Evolutionary conservation across 2,113 vertebrate genomes (phyloP).

Genomic region (Brachypodius melanocephalos): DNA sequence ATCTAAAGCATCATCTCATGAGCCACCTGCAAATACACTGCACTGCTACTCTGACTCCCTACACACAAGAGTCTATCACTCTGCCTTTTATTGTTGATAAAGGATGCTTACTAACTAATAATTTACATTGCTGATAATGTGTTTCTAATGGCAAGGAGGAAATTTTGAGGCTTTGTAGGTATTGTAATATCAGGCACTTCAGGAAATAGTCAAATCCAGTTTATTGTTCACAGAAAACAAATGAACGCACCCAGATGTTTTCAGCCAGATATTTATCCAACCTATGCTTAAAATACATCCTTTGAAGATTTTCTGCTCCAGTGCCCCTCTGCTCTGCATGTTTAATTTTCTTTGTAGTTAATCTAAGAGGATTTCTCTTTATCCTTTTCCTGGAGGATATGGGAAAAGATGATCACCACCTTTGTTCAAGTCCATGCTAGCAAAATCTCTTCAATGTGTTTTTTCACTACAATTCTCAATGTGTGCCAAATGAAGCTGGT

Average conservation of each 20-base stretch:
- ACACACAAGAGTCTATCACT: background rate
- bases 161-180: background rate
- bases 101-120: background rate
- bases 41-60: background rate
- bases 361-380: constrained; percentile 41
- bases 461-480: background rate
- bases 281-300: background rate
- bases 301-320: constrained; percentile 10
- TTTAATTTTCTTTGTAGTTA: constrained; percentile 25
- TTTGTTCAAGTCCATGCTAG: background rate
- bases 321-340: background rate
- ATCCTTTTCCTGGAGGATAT: background rate
- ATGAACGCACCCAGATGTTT: background rate
- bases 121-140: background rate
- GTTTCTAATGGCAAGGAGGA: background rate
- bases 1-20: accelerated
- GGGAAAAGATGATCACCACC: background rate
- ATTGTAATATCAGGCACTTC: background rate
- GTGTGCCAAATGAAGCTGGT: background rate
- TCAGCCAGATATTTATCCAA: background rate
- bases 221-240: background rate
- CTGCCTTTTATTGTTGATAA: background rate
- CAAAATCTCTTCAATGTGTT: background rate
- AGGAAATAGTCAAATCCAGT: background rate
- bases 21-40: background rate